Percentiles rank a stretch among this genome's conserved stretches.
Conservation (phyloP, 1,140 invertebrate species). For the Tetramorium parvispinum region DNA sequence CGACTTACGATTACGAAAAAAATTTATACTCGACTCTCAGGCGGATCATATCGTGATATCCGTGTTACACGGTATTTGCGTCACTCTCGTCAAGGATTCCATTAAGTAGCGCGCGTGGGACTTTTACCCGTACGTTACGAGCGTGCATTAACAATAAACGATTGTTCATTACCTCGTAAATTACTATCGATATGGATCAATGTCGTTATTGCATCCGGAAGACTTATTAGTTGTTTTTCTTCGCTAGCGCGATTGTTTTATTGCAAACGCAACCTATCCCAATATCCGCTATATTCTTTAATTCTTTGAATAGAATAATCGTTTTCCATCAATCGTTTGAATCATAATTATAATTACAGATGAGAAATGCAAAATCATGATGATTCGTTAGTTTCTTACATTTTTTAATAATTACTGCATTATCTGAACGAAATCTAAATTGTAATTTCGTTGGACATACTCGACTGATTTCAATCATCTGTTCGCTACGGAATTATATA, state of each 20-base stretch:
- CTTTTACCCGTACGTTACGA: slow-evolving; percentile 19
- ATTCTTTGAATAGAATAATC: not conserved
- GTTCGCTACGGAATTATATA: slow-evolving; percentile 9
- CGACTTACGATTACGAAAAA: not conserved
- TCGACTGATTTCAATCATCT: not conserved
- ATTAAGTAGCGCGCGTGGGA: slow-evolving; percentile 33
- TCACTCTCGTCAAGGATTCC: slow-evolving; percentile 52
- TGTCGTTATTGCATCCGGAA: not conserved
- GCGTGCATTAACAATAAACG: slow-evolving; percentile 51
- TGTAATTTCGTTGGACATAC: not conserved
- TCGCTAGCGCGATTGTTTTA: not conserved
- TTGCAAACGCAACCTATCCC: not conserved
- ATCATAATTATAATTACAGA: not conserved
- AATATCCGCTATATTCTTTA: not conserved
- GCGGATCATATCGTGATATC: slow-evolving; percentile 37
- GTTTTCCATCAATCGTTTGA: not conserved
- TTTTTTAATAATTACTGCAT: not conserved
- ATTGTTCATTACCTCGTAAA: not conserved
- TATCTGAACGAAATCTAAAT: not conserved
- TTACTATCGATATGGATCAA: not conserved
- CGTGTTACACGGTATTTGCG: slow-evolving; percentile 15
- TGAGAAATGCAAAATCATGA: not conserved
- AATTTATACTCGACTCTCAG: slow-evolving; percentile 3
- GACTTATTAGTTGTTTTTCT: not conserved
- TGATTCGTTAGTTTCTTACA: not conserved